These are phyloP conservation scores for Drosophila basisetae DNA, from an alignment of 2,888 invertebrate species.

Conservation along the genomic window DNA sequence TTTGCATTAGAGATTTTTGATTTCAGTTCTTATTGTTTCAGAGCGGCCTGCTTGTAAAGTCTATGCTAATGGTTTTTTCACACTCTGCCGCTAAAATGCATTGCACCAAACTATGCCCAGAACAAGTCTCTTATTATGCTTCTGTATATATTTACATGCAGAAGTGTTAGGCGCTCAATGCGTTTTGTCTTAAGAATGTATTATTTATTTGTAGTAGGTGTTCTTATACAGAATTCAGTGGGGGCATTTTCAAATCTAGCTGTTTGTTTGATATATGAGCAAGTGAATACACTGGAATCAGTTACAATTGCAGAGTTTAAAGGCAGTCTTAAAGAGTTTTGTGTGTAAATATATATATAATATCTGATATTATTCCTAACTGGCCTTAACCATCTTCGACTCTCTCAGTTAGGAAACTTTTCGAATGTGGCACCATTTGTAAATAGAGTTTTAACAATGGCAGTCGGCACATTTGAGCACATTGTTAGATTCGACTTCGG, in stretches of 20 bases:
- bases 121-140: slow-evolving; percentile 26
- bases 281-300: slow-evolving; percentile 15
- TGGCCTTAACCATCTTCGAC: background rate
- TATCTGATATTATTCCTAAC: background rate
- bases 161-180: slow-evolving; percentile 42
- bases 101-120: slow-evolving; percentile 27
- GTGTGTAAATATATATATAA: too few relatives aligned
- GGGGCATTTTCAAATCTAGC: slow-evolving; percentile 23
- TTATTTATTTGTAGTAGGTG: slow-evolving; percentile 43
- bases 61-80: slow-evolving; percentile 68
- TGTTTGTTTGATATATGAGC: slow-evolving; percentile 43
- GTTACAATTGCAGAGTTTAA: background rate
- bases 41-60: slow-evolving; percentile 37
- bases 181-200: slow-evolving; percentile 40
- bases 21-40: slow-evolving; percentile 60
- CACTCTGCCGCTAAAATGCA: slow-evolving; percentile 75
- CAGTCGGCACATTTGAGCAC: slow-evolving; percentile 43
- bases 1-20: slow-evolving; percentile 69
- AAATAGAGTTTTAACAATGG: slow-evolving; percentile 10
- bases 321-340: background rate
- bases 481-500: slow-evolving; percentile 19
- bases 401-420: background rate
- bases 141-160: slow-evolving; percentile 36
- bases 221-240: slow-evolving; percentile 53
- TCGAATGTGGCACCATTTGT: background rate